Percentiles rank a stretch among this genome's conserved stretches.
phyloP scores from a whole-genome alignment of 2,797 vertebrate genomes.

The Basileuterus tristriatus region DNA sequence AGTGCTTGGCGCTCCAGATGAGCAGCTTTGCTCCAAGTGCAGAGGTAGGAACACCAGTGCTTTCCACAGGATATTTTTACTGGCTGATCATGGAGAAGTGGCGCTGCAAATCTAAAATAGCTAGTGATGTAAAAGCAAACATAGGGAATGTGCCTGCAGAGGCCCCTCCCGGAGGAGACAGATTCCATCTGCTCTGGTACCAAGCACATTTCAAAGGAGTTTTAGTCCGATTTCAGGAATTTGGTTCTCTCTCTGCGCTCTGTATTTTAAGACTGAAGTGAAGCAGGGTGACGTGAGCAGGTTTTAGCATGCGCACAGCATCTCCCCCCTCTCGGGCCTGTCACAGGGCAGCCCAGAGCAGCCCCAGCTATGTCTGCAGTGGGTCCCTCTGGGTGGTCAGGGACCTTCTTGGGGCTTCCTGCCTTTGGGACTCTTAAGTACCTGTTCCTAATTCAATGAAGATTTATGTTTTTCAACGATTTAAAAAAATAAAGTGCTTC shows the following conservation, averaged over 20 bases:
- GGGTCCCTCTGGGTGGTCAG: neutral
- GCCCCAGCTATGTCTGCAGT: neutral
- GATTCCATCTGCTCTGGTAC: conserved; percentile 37
- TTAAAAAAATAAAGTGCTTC: neutral
- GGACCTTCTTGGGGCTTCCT: neutral
- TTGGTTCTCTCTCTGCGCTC: neutral
- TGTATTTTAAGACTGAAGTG: neutral
- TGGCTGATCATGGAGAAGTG: neutral
- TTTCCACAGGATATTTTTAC: conserved; percentile 36
- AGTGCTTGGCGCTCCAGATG: neutral
- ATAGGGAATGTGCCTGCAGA: conserved; percentile 16
- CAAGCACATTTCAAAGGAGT: neutral
- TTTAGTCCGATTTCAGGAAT: neutral
- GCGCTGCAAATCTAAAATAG: conserved; percentile 33
- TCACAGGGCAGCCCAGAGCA: neutral
- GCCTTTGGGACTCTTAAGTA: neutral
- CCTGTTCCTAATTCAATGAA: neutral
- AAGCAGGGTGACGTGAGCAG: neutral
- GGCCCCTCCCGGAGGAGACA: neutral
- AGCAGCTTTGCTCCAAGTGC: neutral
- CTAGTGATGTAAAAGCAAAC: conserved; percentile 6
- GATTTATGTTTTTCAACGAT: neutral
- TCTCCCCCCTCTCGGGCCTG: rapidly evolving
- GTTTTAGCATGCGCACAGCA: neutral
- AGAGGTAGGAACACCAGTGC: neutral